Evolutionary conservation across 2,888 invertebrate species (phyloP).

Genomic region (Horisme vitalbata): DNA sequence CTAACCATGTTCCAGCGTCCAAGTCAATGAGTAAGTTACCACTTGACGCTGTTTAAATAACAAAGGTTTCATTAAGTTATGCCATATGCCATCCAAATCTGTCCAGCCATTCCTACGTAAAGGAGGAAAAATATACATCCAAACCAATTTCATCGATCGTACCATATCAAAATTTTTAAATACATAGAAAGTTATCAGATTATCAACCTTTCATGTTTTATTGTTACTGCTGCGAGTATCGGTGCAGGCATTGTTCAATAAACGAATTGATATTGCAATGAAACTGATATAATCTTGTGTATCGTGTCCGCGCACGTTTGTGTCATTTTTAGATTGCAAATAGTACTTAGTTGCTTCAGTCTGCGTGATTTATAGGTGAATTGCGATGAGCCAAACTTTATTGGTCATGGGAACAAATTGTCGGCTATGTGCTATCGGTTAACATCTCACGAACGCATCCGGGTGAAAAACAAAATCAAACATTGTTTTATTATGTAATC

Average conservation of each 20-base stretch:
- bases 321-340: conserved; percentile 36
- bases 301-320: conserved; percentile 20
- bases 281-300: conserved; percentile 6
- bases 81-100: too few species aligned
- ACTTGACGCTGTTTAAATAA: too few species aligned
- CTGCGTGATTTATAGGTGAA: conserved; percentile 40
- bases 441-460: conserved; percentile 38
- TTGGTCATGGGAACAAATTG: conserved; percentile 54
- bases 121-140: too few species aligned
- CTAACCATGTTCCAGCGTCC: too few species aligned
- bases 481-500: conserved; percentile 45
- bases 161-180: too few species aligned
- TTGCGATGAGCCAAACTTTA: conserved; percentile 42
- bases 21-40: too few species aligned
- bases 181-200: too few species aligned
- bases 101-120: too few species aligned
- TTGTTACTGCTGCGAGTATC: too few species aligned
- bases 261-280: conserved; percentile 7
- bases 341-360: conserved; percentile 45
- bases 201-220: not conserved
- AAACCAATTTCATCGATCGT: too few species aligned
- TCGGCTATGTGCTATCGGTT: conserved; percentile 22
- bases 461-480: conserved; percentile 38
- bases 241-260: conserved; percentile 6
- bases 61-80: too few species aligned